Base-by-base conservation (phyloP, 1,140 invertebrate species). In the Glossosoma conforme region DNA sequence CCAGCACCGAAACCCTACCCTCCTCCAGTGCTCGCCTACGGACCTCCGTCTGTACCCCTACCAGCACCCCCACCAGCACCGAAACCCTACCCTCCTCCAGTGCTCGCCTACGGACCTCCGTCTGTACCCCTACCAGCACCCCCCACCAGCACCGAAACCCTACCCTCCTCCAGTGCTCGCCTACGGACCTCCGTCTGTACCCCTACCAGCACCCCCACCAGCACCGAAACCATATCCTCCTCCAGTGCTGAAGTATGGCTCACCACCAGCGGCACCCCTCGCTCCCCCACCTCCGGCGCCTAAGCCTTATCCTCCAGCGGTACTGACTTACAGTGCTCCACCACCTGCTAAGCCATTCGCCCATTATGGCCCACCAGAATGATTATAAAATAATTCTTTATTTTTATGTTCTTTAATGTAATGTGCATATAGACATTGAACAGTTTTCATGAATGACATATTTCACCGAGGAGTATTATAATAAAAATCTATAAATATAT, bases 331-430 rank as follows among this genome's bases (percentile, higher is more conserved):
- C 24, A n/a, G n/a, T 6, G 24, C 19, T 21, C 21, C 8, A 5
- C 32, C 32, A 2, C 20, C 41, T 24, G 17, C 18, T 10, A 61
- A 63, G 35, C 55, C n/a, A n/a, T n/a, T n/a, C n/a, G n/a, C n/a
- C n/a, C n/a, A 56, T 15, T 68, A 61, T 43, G 61, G 62, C 17
- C 52, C 42, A 17, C 41, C 43, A n/a, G n/a, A n/a, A n/a, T n/a
- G n/a, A n/a, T n/a, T n/a, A n/a, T n/a, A n/a, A n/a, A n/a, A n/a
- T n/a, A n/a, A n/a, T n/a, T n/a, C n/a, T n/a, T n/a, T n/a, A n/a
- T n/a, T n/a, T n/a, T n/a, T n/a, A n/a, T n/a, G n/a, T n/a, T n/a
- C n/a, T n/a, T n/a, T n/a, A n/a, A n/a, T n/a, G n/a, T n/a, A n/a
- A n/a, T n/a, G n/a, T n/a, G n/a, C n/a, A n/a, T n/a, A n/a, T n/a